Evolutionary conservation across 2,797 vertebrate species (phyloP), one percentile per base, ranked within the genome.

Genomic region (Sebastes steindachneri): DNA sequence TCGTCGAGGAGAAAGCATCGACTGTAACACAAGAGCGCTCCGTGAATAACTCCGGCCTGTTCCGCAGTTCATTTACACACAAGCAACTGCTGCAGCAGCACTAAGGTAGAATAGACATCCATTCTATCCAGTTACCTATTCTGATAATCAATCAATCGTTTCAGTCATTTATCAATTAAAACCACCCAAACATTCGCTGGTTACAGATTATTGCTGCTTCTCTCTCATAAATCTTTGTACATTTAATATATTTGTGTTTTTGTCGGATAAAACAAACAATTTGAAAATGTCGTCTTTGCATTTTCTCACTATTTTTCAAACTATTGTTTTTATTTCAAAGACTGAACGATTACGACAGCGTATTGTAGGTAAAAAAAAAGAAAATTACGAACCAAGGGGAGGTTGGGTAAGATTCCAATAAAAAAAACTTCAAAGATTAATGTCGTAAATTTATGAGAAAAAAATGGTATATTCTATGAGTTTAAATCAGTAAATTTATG

Each of bases 1-100:
- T 82, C 37, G 51, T n/a, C n/a, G 33, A 62, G 72, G 45, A 63
- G 63, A 82, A 65, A 74, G 31, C 45, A 74, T 75, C 37, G 58
- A 63, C 62, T 66, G 71, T 64, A 84, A 85, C 51, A 68, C 55
- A 87, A 75, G 65, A 72, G 45, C 26, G 33, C 29, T 73, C 55
- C 73, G 12, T 19, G 14, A 65, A 83, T 59, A 71, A 60, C 54
- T 53, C 41, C 1, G 15, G 41, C 55, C 68, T 23, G 63, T 41
- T 41, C 5, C 12, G 23, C 62, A 48, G 64, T 63, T 72, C 64
- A 57, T 77, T 76, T 64, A 54, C 73, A 26, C 11, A 79, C 23
- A 19, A 73, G 28, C 26, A 26, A 37, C 3, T 14, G 23, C 72
- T 45, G 45, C 45, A 9, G 31, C n/a, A n/a, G 31, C 63, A 54